Conservation (phyloP, 2,113 vertebrate species). For the Corapipo altera region DNA sequence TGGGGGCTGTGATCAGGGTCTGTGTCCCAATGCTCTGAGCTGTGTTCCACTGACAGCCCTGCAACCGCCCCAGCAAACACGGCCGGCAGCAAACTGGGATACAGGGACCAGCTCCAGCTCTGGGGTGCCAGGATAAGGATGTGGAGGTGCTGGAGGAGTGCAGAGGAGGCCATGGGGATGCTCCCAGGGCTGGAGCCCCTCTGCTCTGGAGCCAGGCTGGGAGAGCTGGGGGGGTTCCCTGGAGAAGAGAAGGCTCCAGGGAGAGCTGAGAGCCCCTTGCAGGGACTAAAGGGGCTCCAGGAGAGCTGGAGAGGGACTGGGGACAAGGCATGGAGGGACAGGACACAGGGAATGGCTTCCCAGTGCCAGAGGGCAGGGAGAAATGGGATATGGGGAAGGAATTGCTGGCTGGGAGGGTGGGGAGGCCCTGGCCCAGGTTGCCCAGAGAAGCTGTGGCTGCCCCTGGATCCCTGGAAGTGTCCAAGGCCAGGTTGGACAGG, state of each 20-base stretch:
- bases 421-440: background rate
- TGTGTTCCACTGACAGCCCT: background rate
- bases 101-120: background rate
- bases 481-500: background rate
- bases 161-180: background rate
- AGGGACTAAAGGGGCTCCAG: background rate
- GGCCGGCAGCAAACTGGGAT: background rate
- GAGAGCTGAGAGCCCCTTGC: background rate
- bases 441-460: background rate
- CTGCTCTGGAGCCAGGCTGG: background rate
- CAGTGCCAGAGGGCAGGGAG: background rate
- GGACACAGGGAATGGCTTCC: background rate
- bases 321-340: background rate
- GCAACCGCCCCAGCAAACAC: fast-evolving
- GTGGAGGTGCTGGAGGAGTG: background rate
- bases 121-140: background rate
- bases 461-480: background rate
- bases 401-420: background rate
- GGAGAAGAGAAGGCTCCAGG: background rate
- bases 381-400: background rate
- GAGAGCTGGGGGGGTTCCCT: background rate
- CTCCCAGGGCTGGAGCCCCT: background rate
- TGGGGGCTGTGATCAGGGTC: fast-evolving
- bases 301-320: background rate
- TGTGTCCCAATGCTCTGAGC: no score